Evolutionary conservation across 2,113 vertebrate genomes (phyloP), one percentile per base, ranked within the genome.

Genomic region (Tenrec ecaudatus): DNA sequence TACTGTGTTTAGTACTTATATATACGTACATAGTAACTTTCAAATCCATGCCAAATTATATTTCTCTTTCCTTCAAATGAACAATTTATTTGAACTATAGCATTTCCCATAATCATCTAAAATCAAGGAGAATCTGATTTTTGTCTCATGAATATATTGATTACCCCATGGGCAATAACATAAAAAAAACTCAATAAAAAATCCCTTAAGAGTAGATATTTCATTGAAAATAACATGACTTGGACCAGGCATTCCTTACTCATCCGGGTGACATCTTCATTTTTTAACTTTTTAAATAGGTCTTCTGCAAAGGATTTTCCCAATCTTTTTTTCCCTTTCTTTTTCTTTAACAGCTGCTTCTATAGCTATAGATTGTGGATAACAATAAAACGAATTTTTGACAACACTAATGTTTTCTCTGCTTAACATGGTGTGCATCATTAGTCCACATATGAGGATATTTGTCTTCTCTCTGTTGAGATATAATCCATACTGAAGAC

Each of bases 61-160:
- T 11, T n/a, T 6, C 3, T 76, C 14, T 92, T 20, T 69, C 22
- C 68, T 62, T n/a, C 2, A 60, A 73, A 69, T 47, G n/a, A 76
- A 20, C 10, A 25, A 12, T 58, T 58, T 36, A 9, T 75, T 81
- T 58, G 80, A 75, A 88, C 38, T 40, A 25, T 79, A 92, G 31
- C 20, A 86, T 86, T 78, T 77, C 3, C 15, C 40, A 71, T 31
- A 43, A 64, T 20, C 16, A 33, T 71, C 53, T 83, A 53, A 53
- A 53, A 53, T 90, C 3, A 87, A 71, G 8, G 38, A 38, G 27
- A 82, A 90, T 71, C 27, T 73, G 43, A 83, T 93, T 79, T 79
- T 53, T 53, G 47, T 53, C 47, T 53, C 47, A 53, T 53, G 47
- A 53, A 12, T 53, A 14, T 14, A 53, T 53, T 53, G 47, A 53